Evolutionary conservation across 2,888 invertebrate species (phyloP).

Genomic region (Pilophorus perplexus): DNA sequence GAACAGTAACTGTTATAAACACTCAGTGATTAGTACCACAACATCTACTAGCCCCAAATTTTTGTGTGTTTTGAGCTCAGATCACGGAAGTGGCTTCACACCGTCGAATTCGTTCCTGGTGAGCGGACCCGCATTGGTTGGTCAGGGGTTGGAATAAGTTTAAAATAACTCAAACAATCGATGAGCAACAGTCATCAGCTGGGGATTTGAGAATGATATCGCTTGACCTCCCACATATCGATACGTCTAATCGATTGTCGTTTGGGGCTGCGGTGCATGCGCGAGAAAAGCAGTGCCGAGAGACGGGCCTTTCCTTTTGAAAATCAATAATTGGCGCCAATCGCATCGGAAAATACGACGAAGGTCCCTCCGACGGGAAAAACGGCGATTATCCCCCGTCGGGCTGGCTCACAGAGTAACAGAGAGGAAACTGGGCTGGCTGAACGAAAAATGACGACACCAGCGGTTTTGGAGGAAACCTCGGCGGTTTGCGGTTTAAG

Average conservation of each 20-base stretch:
- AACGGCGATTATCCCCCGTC: no score
- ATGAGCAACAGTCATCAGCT: not conserved
- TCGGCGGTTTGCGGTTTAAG: not conserved
- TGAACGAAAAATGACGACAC: not conserved
- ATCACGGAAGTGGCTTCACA: not conserved
- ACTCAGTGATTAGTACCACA: no score
- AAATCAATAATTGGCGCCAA: conserved; percentile 33
- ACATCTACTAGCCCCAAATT: no score
- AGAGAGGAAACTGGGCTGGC: not conserved
- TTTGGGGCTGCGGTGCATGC: not conserved
- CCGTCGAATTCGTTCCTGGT: no score
- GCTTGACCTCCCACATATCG: not conserved
- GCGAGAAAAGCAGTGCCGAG: not conserved
- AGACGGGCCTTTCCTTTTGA: conserved; percentile 6
- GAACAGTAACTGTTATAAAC: no score
- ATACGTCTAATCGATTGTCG: conserved; percentile 4
- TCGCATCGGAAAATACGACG: not conserved
- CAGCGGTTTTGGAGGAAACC: no score
- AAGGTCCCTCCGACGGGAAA: no score
- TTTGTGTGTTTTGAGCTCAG: no score
- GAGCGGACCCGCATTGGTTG: no score
- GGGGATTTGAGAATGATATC: not conserved
- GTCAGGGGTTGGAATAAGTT: no score
- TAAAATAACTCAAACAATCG: not conserved
- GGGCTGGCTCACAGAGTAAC: not conserved